phyloP scores from a whole-genome alignment of 2,797 vertebrate genomes.

The Ctenopoma multispine region DNA sequence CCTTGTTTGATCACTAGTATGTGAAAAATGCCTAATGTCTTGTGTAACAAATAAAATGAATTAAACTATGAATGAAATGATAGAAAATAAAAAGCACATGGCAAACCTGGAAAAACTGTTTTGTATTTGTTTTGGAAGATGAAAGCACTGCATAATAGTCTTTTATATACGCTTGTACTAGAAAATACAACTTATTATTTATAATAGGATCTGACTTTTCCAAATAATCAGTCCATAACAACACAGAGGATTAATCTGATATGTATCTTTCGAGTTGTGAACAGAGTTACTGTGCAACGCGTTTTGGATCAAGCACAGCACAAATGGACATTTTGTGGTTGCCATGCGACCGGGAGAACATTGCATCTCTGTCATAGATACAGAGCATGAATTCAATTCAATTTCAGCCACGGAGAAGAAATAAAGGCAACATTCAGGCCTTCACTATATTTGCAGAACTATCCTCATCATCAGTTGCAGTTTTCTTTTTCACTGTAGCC shows the following conservation, averaged over 20 bases:
- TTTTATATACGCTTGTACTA: constrained; percentile 62
- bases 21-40: constrained; percentile 88
- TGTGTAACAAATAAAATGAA: constrained; percentile 87
- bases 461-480: constrained; percentile 15
- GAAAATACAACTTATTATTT: constrained; percentile 48
- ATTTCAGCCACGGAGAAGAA: constrained; percentile 23
- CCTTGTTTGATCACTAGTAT: constrained; percentile 89
- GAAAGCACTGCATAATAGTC: constrained; percentile 29
- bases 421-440: constrained; percentile 42
- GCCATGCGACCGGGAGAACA: constrained; percentile 60
- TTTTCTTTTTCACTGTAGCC: constrained; percentile 11
- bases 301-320: constrained; percentile 23
- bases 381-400: constrained; percentile 27
- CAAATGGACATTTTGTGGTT: constrained; percentile 56
- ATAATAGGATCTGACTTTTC: constrained; percentile 9
- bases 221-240: constrained; percentile 9
- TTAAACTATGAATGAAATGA: constrained; percentile 87
- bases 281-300: constrained; percentile 11
- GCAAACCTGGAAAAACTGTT: constrained; percentile 73
- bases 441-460: neutral
- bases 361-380: constrained; percentile 37
- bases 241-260: constrained; percentile 47
- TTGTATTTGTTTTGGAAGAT: constrained; percentile 30
- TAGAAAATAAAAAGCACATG: constrained; percentile 85
- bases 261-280: constrained; percentile 29